Evolutionary conservation across 2,797 vertebrate species (phyloP).

Genomic region (Aratinga solstitialis): DNA sequence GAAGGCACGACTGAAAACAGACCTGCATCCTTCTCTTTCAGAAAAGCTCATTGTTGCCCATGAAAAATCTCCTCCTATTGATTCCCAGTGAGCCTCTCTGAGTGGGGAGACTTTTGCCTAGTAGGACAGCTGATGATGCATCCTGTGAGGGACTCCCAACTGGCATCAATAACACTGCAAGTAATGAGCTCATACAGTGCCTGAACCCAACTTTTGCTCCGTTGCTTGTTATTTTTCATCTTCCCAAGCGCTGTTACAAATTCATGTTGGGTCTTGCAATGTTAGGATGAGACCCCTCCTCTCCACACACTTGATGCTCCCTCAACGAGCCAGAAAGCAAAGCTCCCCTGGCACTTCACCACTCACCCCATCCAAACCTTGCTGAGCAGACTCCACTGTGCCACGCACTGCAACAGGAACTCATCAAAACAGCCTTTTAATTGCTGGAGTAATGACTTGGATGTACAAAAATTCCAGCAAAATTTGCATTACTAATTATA

Average conservation of each 20-base stretch:
- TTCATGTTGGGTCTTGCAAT: neutral
- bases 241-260: neutral
- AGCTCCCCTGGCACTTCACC: neutral
- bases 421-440: constrained; percentile 70
- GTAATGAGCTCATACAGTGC: neutral
- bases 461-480: constrained; percentile 45
- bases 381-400: neutral
- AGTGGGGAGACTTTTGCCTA: neutral
- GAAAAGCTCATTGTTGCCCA: neutral
- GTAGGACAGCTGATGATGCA: neutral
- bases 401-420: neutral
- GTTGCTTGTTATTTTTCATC: neutral
- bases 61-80: neutral
- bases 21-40: neutral
- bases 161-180: neutral
- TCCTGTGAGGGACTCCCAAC: neutral
- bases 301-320: neutral
- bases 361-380: neutral
- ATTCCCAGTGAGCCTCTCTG: neutral
- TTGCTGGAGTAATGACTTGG: constrained; percentile 56
- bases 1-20: neutral
- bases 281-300: neutral
- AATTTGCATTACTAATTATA: constrained; percentile 73
- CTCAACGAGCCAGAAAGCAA: neutral
- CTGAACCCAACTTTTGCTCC: neutral